A percentile compares a stretch with the other conserved stretches of the same genome.
Conservation (phyloP, 2,797 vertebrate genomes). For the Enteromius argenteus region DNA sequence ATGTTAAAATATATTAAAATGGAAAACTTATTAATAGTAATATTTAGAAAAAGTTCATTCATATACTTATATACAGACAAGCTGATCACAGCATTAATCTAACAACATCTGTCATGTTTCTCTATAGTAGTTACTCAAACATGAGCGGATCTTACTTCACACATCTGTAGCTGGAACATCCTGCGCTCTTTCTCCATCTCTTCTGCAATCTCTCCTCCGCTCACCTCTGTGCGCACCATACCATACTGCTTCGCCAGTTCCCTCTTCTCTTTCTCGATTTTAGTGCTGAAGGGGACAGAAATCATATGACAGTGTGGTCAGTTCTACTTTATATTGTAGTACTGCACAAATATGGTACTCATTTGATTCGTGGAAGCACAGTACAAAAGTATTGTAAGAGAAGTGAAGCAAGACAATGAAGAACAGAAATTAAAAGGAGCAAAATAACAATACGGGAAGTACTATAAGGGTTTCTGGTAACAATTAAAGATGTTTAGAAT, state of each 20-base stretch:
- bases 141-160: conserved; percentile 71
- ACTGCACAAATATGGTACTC: neutral
- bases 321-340: neutral
- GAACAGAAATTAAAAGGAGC: conserved; percentile 29
- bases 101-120: neutral
- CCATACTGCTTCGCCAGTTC: conserved; percentile 86
- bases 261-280: conserved; percentile 87
- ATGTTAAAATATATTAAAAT: neutral
- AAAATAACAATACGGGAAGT: conserved; percentile 25
- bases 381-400: neutral
- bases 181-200: conserved; percentile 87
- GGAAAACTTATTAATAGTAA: neutral
- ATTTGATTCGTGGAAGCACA: neutral
- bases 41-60: neutral
- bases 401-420: conserved; percentile 33
- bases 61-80: neutral
- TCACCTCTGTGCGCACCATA: conserved; percentile 84
- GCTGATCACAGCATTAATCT: neutral
- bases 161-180: conserved; percentile 88
- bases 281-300: conserved; percentile 73
- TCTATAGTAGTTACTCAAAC: conserved; percentile 16
- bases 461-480: conserved; percentile 47
- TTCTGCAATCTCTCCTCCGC: conserved; percentile 84
- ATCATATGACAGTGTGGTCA: neutral
- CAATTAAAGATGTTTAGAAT: conserved; percentile 62